Evolutionary conservation across 2,113 vertebrate species (phyloP), one percentile per base, ranked within the genome.

Genomic region (Sinocyclocheilus grahami): DNA sequence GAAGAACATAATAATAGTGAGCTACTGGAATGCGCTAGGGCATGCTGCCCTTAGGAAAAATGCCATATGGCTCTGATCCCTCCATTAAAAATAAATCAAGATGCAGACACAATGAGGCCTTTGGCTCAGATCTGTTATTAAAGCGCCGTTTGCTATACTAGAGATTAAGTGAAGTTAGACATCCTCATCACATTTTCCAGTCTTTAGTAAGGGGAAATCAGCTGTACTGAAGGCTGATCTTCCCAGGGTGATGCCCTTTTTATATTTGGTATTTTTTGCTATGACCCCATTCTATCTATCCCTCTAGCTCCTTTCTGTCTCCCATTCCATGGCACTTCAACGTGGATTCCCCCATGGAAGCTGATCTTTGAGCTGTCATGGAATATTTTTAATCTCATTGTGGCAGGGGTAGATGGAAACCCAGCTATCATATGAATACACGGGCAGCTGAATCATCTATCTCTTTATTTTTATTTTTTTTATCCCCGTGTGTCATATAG

Each of bases 171-270:
- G 53, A 33, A 24, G 42, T 77, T 39, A 7, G 33, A 67, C 30
- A 84, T 12, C 42, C 11, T 27, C 53, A 71, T 86, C 85, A 84
- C n/a, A 82, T 82, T 86, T 86, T 84, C 85, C 88, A 85, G 12
- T 37, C 78, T 65, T 13, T 76, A 58, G 42, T 4, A 0, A 62
- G 6, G 42, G 83, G 67, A 84, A n/a, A 76, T 84, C 75, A 85
- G 37, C 81, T 86, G 84, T 85, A 85, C 71, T n/a, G 39, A 74
- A 22, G 39, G 39, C 71, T 75, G 71, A 46, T 74, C 39, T 22
- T 74, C 39, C 20, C 39, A 46, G 20, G 39, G 72, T 4, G 42
- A 48, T 75, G 72, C 22, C 12, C n/a, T 74, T 75, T 75, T 46
- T 81, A n/a, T 27, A 60, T 65, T 51, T 14, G 33, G 12, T n/a